phyloP scores from a whole-genome alignment of 2,888 invertebrate species.

The Anthophora plumipes region DNA sequence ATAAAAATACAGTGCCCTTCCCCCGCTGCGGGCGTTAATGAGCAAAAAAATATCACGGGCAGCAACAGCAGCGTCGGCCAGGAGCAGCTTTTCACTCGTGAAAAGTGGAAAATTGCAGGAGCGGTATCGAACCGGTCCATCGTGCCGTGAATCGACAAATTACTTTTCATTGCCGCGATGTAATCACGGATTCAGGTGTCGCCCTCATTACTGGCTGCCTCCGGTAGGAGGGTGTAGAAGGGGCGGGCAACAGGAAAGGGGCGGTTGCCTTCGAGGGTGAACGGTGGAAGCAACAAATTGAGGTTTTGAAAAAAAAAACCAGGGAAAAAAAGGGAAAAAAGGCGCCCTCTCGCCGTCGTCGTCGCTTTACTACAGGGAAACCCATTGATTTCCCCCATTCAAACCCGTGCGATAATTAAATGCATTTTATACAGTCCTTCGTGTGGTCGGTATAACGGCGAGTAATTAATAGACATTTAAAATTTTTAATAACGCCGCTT shows the following conservation, averaged over 20 bases:
- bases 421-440: slow-evolving; percentile 79
- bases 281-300: slow-evolving; percentile 75
- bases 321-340: no score
- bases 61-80: slow-evolving; percentile 3
- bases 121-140: slow-evolving; percentile 72
- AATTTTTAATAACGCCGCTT: slow-evolving; percentile 82
- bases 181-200: slow-evolving; percentile 78
- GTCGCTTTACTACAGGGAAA: slow-evolving; percentile 75
- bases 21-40: no score
- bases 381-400: slow-evolving; percentile 82
- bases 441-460: slow-evolving; percentile 74
- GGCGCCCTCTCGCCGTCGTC: slow-evolving; percentile 70
- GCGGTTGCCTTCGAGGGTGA: slow-evolving; percentile 55
- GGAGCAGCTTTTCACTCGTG: slow-evolving; percentile 66
- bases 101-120: slow-evolving; percentile 71
- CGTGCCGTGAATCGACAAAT: slow-evolving; percentile 76
- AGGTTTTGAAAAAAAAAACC: slow-evolving; percentile 79
- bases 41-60: slow-evolving; percentile 40
- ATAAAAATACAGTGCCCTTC: slow-evolving; percentile 22
- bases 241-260: slow-evolving; percentile 64
- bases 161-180: slow-evolving; percentile 76
- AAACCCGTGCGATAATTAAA: slow-evolving; percentile 80
- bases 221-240: slow-evolving; percentile 63
- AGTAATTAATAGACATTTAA: slow-evolving; percentile 83
- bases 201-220: slow-evolving; percentile 76